Evolutionary conservation across 30 jellyfish, hydroid and myxozoan species (phyloP).

Genomic region (Aurelia aurita complex sp. Pacific): DNA sequence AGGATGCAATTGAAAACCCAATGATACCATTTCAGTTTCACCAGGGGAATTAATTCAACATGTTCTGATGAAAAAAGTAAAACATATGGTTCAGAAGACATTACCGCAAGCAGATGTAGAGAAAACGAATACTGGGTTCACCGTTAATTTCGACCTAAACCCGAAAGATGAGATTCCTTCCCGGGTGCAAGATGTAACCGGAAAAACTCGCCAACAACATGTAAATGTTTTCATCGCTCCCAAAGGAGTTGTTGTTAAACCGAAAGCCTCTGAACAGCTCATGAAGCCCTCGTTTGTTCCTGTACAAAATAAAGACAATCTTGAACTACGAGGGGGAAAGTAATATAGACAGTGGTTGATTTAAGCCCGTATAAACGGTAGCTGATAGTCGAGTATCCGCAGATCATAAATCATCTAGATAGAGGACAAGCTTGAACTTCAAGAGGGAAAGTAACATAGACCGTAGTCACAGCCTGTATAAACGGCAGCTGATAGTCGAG

Average conservation of each 20-base stretch:
- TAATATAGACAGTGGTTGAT: too few species aligned
- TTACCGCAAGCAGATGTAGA: slow-evolving; percentile 91
- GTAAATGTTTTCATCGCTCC: slow-evolving; percentile 92
- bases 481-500: too few species aligned
- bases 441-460: too few species aligned
- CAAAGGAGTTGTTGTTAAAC: slow-evolving; percentile 96
- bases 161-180: slow-evolving; percentile 94
- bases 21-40: slow-evolving; percentile 62
- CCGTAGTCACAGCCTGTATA: too few species aligned
- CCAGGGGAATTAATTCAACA: slow-evolving; percentile 87
- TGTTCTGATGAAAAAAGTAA: slow-evolving; percentile 64
- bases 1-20: not conserved
- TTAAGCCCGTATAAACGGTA: too few species aligned
- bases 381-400: too few species aligned
- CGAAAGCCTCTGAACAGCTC: slow-evolving; percentile 93
- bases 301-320: slow-evolving; percentile 82
- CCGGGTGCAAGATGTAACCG: slow-evolving; percentile 29
- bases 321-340: slow-evolving; percentile 83
- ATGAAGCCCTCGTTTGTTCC: slow-evolving; percentile 97
- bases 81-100: slow-evolving; percentile 71
- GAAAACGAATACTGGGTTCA: slow-evolving; percentile 89
- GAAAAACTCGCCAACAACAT: slow-evolving; percentile 93
- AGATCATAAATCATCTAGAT: too few species aligned
- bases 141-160: slow-evolving; percentile 85
- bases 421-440: too few species aligned